Percentiles rank a stretch among this genome's conserved stretches.
These are phyloP conservation scores for Eurytoma adleriae DNA, from an alignment of 2,888 invertebrate species.

Conservation along the genomic window DNA sequence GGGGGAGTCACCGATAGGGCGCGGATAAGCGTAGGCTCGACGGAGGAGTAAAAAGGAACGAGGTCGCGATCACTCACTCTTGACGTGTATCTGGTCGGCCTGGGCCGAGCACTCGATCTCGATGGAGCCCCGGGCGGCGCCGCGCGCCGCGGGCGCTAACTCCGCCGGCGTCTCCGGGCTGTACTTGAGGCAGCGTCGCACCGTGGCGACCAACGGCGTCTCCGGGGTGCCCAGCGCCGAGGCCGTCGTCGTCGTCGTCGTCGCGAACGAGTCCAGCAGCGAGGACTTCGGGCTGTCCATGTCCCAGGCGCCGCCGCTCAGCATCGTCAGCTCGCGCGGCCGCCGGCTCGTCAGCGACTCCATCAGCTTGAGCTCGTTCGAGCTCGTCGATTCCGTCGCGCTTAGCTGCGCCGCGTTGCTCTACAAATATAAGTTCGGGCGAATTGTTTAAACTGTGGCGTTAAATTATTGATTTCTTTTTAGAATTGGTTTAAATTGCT, in stretches of 20 bases:
- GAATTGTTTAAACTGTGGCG: no score
- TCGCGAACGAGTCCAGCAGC: conserved; percentile 59
- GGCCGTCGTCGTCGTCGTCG: conserved; percentile 32
- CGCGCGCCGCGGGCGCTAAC: not conserved
- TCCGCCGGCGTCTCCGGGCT: conserved; percentile 67
- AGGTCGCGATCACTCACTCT: conserved; percentile 79
- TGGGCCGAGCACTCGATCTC: conserved; percentile 81
- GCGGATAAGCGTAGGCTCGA: not conserved
- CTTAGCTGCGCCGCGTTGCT: conserved; percentile 4
- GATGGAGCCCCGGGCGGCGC: conserved; percentile 77
- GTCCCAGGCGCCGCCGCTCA: conserved; percentile 67
- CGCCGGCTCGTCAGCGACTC: not conserved
- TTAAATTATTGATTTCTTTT: no score
- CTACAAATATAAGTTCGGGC: not conserved
- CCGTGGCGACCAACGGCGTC: conserved; percentile 72
- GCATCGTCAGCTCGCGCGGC: conserved; percentile 7
- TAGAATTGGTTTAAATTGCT: no score
- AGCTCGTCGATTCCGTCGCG: conserved; percentile 12
- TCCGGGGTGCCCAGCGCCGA: conserved; percentile 66
- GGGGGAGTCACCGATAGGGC: not conserved
- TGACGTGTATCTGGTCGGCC: conserved; percentile 81
- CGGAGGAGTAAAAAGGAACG: conserved; percentile 36
- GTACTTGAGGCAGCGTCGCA: conserved; percentile 72
- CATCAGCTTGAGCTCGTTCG: conserved; percentile 32
- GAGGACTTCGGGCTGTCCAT: conserved; percentile 72